These are phyloP conservation scores for Buathra laborator DNA, from an alignment of 2,888 invertebrate genomes.

Conservation along the genomic window DNA sequence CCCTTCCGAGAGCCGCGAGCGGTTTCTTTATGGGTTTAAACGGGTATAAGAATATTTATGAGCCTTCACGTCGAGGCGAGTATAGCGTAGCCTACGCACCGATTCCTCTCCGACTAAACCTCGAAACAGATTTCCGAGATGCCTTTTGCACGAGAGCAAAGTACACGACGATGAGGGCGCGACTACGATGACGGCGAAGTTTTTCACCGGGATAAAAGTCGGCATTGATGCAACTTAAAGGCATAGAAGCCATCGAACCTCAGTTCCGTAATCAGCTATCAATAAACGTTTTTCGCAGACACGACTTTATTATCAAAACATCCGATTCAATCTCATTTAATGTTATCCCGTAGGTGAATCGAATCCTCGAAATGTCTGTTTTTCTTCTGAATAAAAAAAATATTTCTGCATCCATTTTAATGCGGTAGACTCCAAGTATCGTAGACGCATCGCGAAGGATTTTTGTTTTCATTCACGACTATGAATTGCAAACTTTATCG, in stretches of 20 bases:
- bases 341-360: background rate
- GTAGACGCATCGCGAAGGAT: background rate
- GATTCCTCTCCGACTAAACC: slow-evolving; percentile 63
- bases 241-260: slow-evolving; percentile 12
- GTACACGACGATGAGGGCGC: slow-evolving; percentile 32
- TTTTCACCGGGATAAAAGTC: slow-evolving; percentile 4
- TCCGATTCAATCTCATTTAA: background rate
- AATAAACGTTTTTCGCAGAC: background rate
- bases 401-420: background rate
- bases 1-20: slow-evolving; percentile 82
- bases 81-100: slow-evolving; percentile 67
- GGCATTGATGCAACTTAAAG: background rate
- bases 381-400: background rate
- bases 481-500: slow-evolving; percentile 7
- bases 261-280: slow-evolving; percentile 13
- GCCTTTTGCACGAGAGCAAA: slow-evolving; percentile 58
- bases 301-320: background rate
- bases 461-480: background rate
- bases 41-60: slow-evolving; percentile 82
- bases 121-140: slow-evolving; percentile 60
- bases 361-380: background rate
- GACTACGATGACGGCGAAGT: slow-evolving; percentile 47
- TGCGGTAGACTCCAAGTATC: background rate
- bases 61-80: slow-evolving; percentile 77
- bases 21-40: slow-evolving; percentile 83